phyloP scores from a whole-genome alignment of 2,113 vertebrate genomes.

The Xiphorhynchus elegans region DNA sequence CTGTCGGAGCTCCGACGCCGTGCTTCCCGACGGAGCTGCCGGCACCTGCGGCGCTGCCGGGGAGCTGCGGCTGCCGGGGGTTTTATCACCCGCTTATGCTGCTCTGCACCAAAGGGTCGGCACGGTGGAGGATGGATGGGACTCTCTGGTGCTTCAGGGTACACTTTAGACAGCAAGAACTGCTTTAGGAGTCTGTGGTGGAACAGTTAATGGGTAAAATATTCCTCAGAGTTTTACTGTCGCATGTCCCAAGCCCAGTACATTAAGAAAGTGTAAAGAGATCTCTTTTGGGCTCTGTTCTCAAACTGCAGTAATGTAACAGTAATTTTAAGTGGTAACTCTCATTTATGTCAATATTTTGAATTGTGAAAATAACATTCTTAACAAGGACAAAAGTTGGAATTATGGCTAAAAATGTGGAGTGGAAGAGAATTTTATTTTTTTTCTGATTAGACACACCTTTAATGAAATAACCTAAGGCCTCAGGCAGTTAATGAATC shows the following conservation, averaged over 20 bases:
- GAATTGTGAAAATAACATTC: not conserved
- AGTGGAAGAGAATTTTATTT: not conserved
- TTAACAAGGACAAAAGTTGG: not conserved
- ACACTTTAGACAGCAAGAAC: not conserved
- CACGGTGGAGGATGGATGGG: rapidly evolving
- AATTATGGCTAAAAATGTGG: not conserved
- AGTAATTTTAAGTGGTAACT: not conserved
- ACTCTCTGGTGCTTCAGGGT: not conserved
- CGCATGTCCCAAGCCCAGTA: rapidly evolving
- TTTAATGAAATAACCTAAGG: not conserved
- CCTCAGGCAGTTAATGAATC: not conserved
- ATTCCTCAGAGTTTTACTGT: not conserved
- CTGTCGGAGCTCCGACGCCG: rapidly evolving
- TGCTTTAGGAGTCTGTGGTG: no score
- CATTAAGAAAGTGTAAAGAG: not conserved
- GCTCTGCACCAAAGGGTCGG: rapidly evolving
- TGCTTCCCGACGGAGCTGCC: not conserved
- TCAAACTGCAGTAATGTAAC: not conserved
- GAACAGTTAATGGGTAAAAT: not conserved
- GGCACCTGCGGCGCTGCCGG: rapidly evolving
- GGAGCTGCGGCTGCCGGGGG: rapidly evolving
- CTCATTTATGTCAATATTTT: not conserved
- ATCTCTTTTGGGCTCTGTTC: not conserved
- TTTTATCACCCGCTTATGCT: rapidly evolving
- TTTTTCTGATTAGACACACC: not conserved